Evolutionary conservation across 2,113 vertebrate genomes (phyloP).

Genomic region (Aspiorhynchus laticeps): DNA sequence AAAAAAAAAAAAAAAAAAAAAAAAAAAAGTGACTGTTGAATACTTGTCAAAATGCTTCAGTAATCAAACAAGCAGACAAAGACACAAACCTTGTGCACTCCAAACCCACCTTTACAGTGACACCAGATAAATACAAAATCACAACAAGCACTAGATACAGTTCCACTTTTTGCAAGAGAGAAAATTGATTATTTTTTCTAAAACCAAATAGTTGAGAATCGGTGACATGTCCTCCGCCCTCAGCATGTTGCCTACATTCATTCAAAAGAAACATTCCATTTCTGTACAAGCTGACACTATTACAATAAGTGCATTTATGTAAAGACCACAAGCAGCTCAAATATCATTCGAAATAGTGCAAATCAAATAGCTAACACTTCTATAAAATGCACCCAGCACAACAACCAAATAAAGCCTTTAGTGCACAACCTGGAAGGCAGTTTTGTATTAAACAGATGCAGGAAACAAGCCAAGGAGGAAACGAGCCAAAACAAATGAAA

Average conservation of each 20-base stretch:
- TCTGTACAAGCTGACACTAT: not conserved
- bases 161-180: not conserved
- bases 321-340: not conserved
- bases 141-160: not conserved
- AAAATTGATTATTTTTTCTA: not conserved
- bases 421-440: not conserved
- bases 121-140: no score
- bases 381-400: not conserved
- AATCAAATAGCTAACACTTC: not conserved
- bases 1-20: no score
- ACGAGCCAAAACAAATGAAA: not conserved
- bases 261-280: not conserved
- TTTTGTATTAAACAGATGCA: not conserved
- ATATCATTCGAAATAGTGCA: not conserved
- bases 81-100: no score
- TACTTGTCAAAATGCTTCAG: no score
- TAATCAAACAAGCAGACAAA: no score
- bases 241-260: not conserved
- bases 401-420: not conserved
- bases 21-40: no score
- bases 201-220: not conserved
- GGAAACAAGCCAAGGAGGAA: not conserved
- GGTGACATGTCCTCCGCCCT: not conserved
- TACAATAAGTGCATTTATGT: not conserved
- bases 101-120: no score